Percentiles rank a stretch among this genome's conserved stretches.
Conservation (phyloP, 2,797 vertebrate species). For the Xiphophorus birchmanni region DNA sequence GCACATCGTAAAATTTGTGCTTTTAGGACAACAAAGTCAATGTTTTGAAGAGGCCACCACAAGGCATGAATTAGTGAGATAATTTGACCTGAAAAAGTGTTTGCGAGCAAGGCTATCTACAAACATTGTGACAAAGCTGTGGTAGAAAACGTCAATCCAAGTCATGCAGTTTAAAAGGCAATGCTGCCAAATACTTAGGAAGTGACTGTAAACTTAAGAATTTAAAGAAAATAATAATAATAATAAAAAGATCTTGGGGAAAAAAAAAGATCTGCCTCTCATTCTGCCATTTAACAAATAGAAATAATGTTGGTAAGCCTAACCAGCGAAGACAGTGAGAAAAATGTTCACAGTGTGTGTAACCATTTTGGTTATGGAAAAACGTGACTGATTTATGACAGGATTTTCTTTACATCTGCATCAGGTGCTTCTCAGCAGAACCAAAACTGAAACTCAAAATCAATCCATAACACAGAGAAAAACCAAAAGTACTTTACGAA, state of each 20-base stretch:
- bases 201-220: background rate
- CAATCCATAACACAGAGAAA: background rate
- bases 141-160: background rate
- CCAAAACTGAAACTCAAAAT: background rate
- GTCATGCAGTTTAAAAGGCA: background rate
- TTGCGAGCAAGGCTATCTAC: background rate
- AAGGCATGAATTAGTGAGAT: background rate
- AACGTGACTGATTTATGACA: background rate
- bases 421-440: background rate
- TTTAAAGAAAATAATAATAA: background rate
- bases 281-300: background rate
- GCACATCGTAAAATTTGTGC: background rate
- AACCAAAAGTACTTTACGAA: background rate
- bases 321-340: background rate
- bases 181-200: background rate
- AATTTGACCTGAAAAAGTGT: background rate
- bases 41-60: background rate
- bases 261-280: background rate
- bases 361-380: background rate
- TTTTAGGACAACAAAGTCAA: background rate
- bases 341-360: background rate
- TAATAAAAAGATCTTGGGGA: background rate
- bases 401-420: background rate
- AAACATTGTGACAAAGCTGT: background rate
- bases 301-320: background rate